These are phyloP conservation scores for Neoaliturus tenellus DNA, from an alignment of 2,888 invertebrate species.

Conservation along the genomic window DNA sequence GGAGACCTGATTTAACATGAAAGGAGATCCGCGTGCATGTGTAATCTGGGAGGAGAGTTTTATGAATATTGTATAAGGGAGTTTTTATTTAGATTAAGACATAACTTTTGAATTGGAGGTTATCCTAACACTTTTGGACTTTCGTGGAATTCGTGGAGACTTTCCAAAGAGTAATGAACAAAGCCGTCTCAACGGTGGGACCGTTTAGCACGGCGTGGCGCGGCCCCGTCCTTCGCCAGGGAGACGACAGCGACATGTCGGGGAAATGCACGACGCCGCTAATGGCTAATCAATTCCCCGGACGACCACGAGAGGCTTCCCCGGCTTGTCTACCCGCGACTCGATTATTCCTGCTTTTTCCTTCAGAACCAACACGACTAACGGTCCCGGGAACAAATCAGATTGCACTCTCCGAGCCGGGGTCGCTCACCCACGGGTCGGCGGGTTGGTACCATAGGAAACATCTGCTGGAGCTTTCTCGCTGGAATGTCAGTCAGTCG, in stretches of 20 bases:
- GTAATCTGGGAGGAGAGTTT: not conserved
- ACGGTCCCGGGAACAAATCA: not conserved
- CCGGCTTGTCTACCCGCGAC: not conserved
- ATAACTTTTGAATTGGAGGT: too few species aligned
- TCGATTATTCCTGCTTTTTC: constrained; percentile 30
- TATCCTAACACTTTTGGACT: too few species aligned
- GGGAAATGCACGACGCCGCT: not conserved
- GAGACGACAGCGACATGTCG: constrained; percentile 16
- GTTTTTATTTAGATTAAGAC: too few species aligned
- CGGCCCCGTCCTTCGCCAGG: too few species aligned
- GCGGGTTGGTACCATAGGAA: too few species aligned
- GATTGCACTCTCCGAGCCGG: not conserved
- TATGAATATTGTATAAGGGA: too few species aligned
- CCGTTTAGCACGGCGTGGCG: not conserved
- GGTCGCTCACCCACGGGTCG: not conserved
- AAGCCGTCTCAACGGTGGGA: not conserved
- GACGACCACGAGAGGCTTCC: not conserved
- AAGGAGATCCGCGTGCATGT: not conserved
- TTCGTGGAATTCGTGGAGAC: too few species aligned
- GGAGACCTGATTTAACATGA: not conserved
- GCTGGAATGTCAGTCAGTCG: too few species aligned
- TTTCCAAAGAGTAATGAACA: not conserved
- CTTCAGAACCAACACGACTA: constrained; percentile 12
- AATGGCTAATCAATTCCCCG: not conserved
- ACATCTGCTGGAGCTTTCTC: too few species aligned